Percentiles rank a stretch among this genome's conserved stretches.
These are phyloP conservation scores for Bubo blakistoni DNA, from an alignment of 2,113 vertebrate species.

Conservation along the genomic window DNA sequence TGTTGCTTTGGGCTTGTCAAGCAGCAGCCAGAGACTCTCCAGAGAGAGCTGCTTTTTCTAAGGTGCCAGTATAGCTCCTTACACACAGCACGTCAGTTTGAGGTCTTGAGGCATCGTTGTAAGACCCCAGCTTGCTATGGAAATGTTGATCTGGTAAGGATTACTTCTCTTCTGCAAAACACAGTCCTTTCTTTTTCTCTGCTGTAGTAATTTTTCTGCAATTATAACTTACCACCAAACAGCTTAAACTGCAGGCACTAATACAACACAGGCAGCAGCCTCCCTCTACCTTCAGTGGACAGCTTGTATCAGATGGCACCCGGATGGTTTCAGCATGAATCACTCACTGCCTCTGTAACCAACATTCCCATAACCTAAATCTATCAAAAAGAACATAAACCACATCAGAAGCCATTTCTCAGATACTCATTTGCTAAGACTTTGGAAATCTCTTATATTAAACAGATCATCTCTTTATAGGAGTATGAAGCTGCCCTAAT, in stretches of 20 bases:
- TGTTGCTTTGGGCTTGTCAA: background rate
- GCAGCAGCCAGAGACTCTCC: background rate
- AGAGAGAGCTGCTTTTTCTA: background rate
- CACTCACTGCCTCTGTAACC: slow-evolving; percentile 36
- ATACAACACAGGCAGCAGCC: background rate
- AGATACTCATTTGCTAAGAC: slow-evolving; percentile 29
- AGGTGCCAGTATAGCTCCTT: background rate
- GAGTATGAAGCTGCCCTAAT: slow-evolving; percentile 14
- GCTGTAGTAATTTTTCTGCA: background rate
- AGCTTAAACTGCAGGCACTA: background rate
- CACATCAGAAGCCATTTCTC: slow-evolving; percentile 48
- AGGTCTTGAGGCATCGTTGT: background rate
- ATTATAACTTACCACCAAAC: background rate
- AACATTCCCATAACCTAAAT: slow-evolving; percentile 40
- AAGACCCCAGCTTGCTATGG: background rate
- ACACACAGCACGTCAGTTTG: background rate
- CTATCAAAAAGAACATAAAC: slow-evolving; percentile 56
- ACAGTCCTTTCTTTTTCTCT: background rate
- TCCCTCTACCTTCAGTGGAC: slow-evolving; percentile 2
- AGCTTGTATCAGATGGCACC: background rate
- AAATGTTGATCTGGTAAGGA: background rate
- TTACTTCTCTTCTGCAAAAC: background rate
- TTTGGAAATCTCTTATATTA: slow-evolving; percentile 48
- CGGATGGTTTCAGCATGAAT: slow-evolving; percentile 53
- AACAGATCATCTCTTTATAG: slow-evolving; percentile 14